Evolutionary conservation across 2,797 vertebrate genomes (phyloP).

Genomic region (Sus cebifrons): DNA sequence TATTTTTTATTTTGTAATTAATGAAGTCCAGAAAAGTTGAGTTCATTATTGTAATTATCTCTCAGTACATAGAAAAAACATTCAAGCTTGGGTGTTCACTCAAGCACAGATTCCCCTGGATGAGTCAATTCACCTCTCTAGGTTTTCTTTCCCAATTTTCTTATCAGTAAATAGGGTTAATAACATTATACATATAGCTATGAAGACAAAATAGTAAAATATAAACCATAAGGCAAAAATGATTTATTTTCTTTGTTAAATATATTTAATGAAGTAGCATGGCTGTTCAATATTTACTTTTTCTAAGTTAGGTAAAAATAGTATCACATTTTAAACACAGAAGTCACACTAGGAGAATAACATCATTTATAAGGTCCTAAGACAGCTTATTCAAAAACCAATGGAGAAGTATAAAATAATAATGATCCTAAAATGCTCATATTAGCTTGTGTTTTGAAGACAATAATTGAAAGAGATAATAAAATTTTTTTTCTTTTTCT

Average conservation of each 20-base stretch:
- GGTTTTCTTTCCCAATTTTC: background rate
- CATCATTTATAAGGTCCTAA: background rate
- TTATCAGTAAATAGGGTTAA: background rate
- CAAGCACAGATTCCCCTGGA: background rate
- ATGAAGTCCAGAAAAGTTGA: background rate
- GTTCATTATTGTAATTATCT: background rate
- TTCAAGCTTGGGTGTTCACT: background rate
- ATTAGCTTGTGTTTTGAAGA: background rate
- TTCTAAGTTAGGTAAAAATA: background rate
- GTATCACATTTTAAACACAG: slow-evolving; percentile 21
- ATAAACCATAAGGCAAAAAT: background rate
- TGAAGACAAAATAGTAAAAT: slow-evolving; percentile 12
- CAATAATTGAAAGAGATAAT: background rate
- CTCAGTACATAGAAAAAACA: background rate
- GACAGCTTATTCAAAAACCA: background rate
- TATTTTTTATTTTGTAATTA: slow-evolving; percentile 19
- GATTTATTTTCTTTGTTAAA: background rate
- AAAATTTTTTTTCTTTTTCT: background rate
- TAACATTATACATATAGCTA: background rate
- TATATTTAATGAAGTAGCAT: background rate
- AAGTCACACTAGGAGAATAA: background rate
- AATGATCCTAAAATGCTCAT: background rate
- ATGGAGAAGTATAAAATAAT: background rate
- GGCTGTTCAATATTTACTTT: background rate
- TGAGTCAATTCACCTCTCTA: background rate